Evolutionary conservation across 2,797 vertebrate species (phyloP), one percentile per base, ranked within the genome.

Genomic region (Nothura maculosa): DNA sequence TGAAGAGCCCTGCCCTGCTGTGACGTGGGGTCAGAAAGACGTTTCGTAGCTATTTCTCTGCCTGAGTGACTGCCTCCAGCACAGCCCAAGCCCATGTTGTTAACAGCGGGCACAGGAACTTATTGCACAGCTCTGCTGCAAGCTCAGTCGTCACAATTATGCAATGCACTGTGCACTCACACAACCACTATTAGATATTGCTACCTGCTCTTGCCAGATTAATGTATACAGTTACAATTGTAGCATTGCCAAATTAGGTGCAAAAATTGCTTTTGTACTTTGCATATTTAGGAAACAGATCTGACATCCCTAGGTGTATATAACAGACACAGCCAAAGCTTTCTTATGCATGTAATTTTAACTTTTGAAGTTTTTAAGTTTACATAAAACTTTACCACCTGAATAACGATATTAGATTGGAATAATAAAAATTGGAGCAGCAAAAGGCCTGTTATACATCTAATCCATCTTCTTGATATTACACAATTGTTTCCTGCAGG

Each of bases 371-470:
- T 50, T 50, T 50, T 25, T 50, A 50, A 50, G 81, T 87, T 89
- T 89, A 3, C 52, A 79, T 89, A 89, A 93, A 96, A 86, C 70
- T 92, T 94, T 0, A 0, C 47, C 82, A 81, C 50, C 55, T 96
- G 4, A 1, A 61, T 67, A 94, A 79, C 50, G 47, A 55, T 93
- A 89, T 94, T 93, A 74, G 69, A 93, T 96, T 89, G 67, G 79
- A 87, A 90, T 73, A 85, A 92, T 93, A 94, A 96, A 96, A 95
- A 70, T 61, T 69, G 40, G 87, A 94, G 58, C 58, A 90, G 75
- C 69, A 87, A 63, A 96, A 96, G 72, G 72, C 69, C 62, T 79
- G 55, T 91, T 89, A 61, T 32, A 82, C 82, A 91, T 85, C 73
- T 83, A 92, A 85, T 96, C 85, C 66, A 76, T 92, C 87, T 75